Conservation (phyloP, 2,113 vertebrate genomes). For the Cettia cetti region DNA sequence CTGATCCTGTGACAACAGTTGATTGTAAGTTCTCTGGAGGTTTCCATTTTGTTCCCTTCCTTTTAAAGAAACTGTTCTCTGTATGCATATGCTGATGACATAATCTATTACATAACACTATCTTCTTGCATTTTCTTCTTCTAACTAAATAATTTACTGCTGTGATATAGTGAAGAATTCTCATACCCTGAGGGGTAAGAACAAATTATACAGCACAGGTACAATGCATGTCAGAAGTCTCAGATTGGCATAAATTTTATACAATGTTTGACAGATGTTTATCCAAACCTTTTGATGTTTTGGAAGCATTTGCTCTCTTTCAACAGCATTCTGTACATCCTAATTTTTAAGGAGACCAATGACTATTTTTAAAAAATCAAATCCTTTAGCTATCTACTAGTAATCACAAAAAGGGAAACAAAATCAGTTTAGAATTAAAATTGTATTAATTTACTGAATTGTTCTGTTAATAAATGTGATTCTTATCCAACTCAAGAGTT, state of each 20-base stretch:
- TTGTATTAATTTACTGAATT: neutral
- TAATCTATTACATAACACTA: neutral
- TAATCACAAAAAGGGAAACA: neutral
- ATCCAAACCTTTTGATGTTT: neutral
- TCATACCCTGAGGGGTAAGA: neutral
- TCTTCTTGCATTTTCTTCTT: neutral
- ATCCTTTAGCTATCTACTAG: neutral
- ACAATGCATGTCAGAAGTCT: neutral
- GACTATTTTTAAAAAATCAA: neutral
- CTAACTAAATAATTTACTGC: neutral
- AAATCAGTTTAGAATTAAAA: neutral
- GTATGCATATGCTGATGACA: neutral
- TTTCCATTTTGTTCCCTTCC: neutral
- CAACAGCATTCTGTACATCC: neutral
- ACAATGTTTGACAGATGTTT: neutral
- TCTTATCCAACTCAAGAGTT: neutral
- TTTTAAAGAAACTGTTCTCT: neutral
- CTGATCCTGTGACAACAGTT: neutral
- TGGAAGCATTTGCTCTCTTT: neutral
- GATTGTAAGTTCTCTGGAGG: neutral
- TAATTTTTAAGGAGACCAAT: neutral
- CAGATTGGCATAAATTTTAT: neutral
- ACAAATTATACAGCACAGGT: neutral
- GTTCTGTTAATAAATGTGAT: neutral
- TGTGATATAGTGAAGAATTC: neutral